These are phyloP conservation scores for Calvadosia cruxmelitensis DNA, from an alignment of 30 jellyfish, hydroid and myxozoan species.

Conservation along the genomic window DNA sequence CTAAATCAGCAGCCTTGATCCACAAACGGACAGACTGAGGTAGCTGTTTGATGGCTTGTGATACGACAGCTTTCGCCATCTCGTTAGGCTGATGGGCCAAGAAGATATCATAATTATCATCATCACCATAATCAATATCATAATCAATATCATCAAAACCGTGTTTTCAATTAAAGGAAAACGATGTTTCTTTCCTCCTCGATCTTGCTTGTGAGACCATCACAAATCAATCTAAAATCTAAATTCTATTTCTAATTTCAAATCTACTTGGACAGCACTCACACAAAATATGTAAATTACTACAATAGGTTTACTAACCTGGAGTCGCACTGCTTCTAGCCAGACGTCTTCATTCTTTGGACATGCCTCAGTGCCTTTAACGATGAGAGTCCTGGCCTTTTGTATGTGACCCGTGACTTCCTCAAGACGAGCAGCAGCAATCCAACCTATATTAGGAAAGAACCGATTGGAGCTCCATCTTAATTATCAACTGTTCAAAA, in stretches of 20 bases:
- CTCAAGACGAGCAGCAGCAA: slow-evolving; percentile 99
- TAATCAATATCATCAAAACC: too few species aligned
- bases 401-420: slow-evolving; percentile 96
- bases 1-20: slow-evolving; percentile 95
- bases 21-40: slow-evolving; percentile 92
- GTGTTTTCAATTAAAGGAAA: too few species aligned
- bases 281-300: too few species aligned
- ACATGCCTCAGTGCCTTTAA: slow-evolving; percentile 91
- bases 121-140: too few species aligned
- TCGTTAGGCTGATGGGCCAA: slow-evolving; percentile 84
- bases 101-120: too few species aligned
- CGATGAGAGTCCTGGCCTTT: slow-evolving; percentile 72
- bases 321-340: slow-evolving; percentile 92
- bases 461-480: too few species aligned
- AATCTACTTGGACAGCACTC: too few species aligned
- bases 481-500: too few species aligned
- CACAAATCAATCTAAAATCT: too few species aligned
- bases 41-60: slow-evolving; percentile 80
- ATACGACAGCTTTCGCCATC: slow-evolving; percentile 71
- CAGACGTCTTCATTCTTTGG: slow-evolving; percentile 95
- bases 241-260: too few species aligned
- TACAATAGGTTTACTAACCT: slow-evolving; percentile 20
- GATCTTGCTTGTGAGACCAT: too few species aligned
- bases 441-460: slow-evolving; percentile 97
- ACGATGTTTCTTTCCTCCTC: too few species aligned